These are phyloP conservation scores for Myrmecobius fasciatus DNA, from an alignment of 2,113 vertebrate genomes.

Conservation along the genomic window DNA sequence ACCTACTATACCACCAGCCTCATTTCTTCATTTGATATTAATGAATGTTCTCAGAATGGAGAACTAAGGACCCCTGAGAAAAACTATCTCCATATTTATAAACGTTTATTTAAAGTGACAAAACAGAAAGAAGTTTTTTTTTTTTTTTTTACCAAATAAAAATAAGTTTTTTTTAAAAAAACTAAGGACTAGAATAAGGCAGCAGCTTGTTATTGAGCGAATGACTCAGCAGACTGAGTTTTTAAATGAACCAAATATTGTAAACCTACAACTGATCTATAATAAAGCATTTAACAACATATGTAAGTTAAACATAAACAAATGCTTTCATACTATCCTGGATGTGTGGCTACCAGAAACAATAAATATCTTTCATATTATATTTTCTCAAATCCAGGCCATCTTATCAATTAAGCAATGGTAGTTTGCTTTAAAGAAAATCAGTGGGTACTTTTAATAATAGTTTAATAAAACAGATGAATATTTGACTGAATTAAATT, in stretches of 20 bases:
- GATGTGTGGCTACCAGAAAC: neutral
- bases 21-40: neutral
- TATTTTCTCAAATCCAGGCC: neutral
- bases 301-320: constrained; percentile 43
- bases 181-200: neutral
- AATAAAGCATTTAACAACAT: neutral
- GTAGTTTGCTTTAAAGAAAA: neutral
- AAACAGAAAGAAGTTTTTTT: neutral
- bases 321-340: neutral
- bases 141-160: neutral
- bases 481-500: neutral
- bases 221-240: neutral
- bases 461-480: neutral
- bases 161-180: neutral
- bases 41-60: neutral
- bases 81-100: neutral
- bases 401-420: neutral
- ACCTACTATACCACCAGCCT: neutral
- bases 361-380: neutral
- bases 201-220: neutral
- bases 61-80: neutral
- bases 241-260: constrained; percentile 23
- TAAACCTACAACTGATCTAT: neutral
- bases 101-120: neutral
- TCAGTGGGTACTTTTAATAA: neutral